Conservation (phyloP, 30 jellyfish, hydroid and myxozoan species). For the Hydractinia symbiolongicarpus region DNA sequence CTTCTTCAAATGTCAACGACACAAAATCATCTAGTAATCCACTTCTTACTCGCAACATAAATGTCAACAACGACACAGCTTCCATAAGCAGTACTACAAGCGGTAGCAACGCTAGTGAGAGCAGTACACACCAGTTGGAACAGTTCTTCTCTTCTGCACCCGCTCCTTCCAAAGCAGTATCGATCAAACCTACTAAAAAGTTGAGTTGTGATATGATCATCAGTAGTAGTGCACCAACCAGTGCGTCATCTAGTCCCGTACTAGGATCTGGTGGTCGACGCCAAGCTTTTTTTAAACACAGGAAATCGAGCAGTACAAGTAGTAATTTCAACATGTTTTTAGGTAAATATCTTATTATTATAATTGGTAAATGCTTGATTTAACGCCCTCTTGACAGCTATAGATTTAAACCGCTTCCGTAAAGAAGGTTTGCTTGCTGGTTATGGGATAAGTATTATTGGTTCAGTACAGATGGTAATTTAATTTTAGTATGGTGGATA, state of each 20-base stretch:
- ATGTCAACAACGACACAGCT: not conserved
- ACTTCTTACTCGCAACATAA: not conserved
- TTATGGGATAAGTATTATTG: too few relatives aligned
- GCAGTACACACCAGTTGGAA: constrained; percentile 50
- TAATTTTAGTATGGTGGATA: too few relatives aligned
- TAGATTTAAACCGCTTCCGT: too few relatives aligned
- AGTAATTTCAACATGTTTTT: constrained; percentile 53
- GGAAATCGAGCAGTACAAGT: constrained; percentile 74
- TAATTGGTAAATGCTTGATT: not conserved
- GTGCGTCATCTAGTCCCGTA: constrained; percentile 90
- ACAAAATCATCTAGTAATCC: constrained; percentile 16
- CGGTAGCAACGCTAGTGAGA: not conserved
- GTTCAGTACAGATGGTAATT: too few relatives aligned
- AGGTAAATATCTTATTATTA: constrained; percentile 35
- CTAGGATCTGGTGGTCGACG: constrained; percentile 66
- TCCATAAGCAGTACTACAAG: not conserved
- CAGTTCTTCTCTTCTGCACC: constrained; percentile 18
- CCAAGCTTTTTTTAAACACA: constrained; percentile 67
- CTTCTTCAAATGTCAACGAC: constrained; percentile 66
- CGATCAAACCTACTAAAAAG: constrained; percentile 50
- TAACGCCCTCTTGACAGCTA: not conserved
- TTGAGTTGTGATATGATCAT: constrained; percentile 44
- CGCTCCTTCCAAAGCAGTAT: constrained; percentile 51
- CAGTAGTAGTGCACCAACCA: constrained; percentile 84
- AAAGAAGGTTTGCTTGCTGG: too few relatives aligned